Conservation (phyloP, 2,113 vertebrate genomes). For the Elaphurus davidianus region DNA sequence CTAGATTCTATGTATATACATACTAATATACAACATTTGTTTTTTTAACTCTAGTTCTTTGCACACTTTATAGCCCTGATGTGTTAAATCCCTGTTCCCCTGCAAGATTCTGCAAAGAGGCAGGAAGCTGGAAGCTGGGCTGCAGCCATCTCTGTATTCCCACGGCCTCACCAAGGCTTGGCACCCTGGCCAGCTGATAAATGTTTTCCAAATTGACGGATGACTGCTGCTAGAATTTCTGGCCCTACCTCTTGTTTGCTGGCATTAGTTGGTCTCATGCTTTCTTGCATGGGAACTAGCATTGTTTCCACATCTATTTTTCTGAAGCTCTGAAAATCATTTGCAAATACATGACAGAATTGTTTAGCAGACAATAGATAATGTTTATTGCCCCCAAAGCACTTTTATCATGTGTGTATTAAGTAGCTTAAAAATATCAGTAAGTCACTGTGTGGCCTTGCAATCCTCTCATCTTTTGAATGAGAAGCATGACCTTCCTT, state of each 20-base stretch:
- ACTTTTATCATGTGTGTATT: not conserved
- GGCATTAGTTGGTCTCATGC: not conserved
- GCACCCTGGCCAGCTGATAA: conserved; percentile 44
- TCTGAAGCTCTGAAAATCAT: conserved; percentile 42
- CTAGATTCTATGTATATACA: not conserved
- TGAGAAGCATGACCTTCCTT: not conserved
- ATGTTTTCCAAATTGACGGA: conserved; percentile 43
- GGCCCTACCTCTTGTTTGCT: not conserved
- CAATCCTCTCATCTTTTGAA: not conserved
- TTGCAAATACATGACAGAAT: conserved; percentile 27
- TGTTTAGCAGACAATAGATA: not conserved
- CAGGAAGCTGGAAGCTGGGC: not conserved
- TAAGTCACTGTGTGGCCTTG: not conserved
- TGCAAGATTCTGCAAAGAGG: not conserved
- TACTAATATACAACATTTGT: not conserved
- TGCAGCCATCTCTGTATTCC: not conserved
- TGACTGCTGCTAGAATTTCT: conserved; percentile 49
- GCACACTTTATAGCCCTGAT: not conserved
- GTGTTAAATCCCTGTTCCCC: not conserved
- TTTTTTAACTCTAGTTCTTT: not conserved
- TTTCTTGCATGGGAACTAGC: conserved; percentile 44
- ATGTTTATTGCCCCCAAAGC: not conserved
- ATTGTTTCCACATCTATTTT: conserved; percentile 43
- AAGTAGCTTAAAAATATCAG: not conserved
- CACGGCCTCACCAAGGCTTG: conserved; percentile 35